phyloP scores from a whole-genome alignment of 1,140 invertebrate genomes.

The Bombus superbus region DNA sequence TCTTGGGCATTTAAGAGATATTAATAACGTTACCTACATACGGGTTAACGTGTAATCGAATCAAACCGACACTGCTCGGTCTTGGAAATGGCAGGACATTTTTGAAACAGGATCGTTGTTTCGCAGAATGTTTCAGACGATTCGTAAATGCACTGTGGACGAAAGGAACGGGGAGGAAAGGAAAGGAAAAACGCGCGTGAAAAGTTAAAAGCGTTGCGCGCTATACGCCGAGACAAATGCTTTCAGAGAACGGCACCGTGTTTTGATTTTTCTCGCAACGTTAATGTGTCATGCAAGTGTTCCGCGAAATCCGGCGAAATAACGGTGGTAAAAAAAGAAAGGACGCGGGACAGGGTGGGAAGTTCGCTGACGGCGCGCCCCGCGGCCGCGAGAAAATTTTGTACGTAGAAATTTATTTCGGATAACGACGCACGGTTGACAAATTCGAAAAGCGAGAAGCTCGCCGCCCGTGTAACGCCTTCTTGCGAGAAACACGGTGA shows the following conservation, averaged over 20 bases:
- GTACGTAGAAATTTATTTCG: conserved; percentile 24
- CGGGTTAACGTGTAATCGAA: too few species aligned
- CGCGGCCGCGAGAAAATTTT: conserved; percentile 27
- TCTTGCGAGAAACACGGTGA: conserved; percentile 17
- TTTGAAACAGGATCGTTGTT: too few species aligned
- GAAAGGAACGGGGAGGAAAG: background rate
- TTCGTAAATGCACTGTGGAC: background rate
- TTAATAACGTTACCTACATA: too few species aligned
- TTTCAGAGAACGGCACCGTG: conserved; percentile 27
- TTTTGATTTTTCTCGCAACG: conserved; percentile 49
- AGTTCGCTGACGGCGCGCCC: background rate
- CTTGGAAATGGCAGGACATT: too few species aligned
- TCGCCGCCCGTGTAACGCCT: background rate
- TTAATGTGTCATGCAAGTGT: conserved; percentile 19
- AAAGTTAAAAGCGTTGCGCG: conserved; percentile 34
- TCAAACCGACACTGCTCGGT: too few species aligned
- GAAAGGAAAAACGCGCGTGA: background rate
- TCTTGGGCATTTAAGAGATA: too few species aligned
- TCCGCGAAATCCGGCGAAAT: conserved; percentile 29
- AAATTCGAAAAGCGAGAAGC: conserved; percentile 28
- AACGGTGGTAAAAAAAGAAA: conserved; percentile 20
- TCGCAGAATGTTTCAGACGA: too few species aligned
- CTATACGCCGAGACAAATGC: conserved; percentile 26
- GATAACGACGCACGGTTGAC: conserved; percentile 29
- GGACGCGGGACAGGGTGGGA: background rate